Evolutionary conservation across 2,113 vertebrate species (phyloP), one percentile per base, ranked within the genome.

Genomic region (Thalassoma bifasciatum): DNA sequence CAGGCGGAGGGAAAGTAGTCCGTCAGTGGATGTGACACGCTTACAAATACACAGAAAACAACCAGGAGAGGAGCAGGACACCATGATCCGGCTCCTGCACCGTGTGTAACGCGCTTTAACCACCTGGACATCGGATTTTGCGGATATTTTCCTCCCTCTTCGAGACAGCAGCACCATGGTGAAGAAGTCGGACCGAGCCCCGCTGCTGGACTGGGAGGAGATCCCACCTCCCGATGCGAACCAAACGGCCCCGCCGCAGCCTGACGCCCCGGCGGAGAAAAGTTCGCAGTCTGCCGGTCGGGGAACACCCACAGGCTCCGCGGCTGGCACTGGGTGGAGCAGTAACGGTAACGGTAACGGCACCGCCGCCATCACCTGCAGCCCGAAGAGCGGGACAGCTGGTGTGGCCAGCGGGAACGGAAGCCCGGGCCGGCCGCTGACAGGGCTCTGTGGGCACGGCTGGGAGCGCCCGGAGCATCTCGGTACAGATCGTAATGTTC

Each of bases 121-220:
- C 70, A 36, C 2, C 53, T 1, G 38, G 24, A 63, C 63, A 10
- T 13, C 72, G 38, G 61, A 72, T 21, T 38, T 26, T 26, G 14
- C 12, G 21, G 9, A 12, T 74, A 2, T 69, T 62, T 34, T 17
- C 46, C 47, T 10, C 24, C 23, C 12, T 37, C 17, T 2, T 21
- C 21, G 38, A 54, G 58, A 58, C 54, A 36, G 59, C 49, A 64
- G 51, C 81, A 90, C 84, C 84, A 98, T 98, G 96, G 96, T 94
- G 85, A 94, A 96, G 93, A 94, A 95, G 81, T 95, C 95, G 69
- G 97, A 97, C 86, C 94, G 95, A 86, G 96, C 96, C 88, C 96
- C 96, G 89, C 94, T 98, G 67, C 93, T 98, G 72, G 94, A 96
- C 92, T 97, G 96, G 95, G 96, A 97, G 92, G 95, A 98, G 93